Evolutionary conservation across 2,113 vertebrate species (phyloP), one percentile per base, ranked within the genome.

Genomic region (Onychostruthus taczanowskii): DNA sequence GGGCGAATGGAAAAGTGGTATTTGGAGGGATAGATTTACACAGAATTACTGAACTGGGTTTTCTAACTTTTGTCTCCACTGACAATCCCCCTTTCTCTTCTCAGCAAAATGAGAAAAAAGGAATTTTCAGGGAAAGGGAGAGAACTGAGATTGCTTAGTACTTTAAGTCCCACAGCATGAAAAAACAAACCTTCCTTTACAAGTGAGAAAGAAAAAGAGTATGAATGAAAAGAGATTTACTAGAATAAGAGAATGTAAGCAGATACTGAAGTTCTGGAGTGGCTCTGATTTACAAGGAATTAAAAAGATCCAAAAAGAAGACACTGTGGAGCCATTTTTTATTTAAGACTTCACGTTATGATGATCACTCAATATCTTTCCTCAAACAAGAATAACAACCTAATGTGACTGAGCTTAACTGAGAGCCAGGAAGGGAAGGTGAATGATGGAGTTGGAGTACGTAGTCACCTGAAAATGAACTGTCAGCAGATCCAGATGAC

Each of bases 401-500:
- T 56, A 43, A 72, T 0, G 8, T 46, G 75, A 80, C 81, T 67
- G 69, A 76, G 75, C 15, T 63, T 41, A 87, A 63, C 0, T 37
- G 80, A 70, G 76, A 91, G 87, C 56, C 73, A 56, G 69, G 74
- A 72, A 70, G 82, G 44, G 63, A 62, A 53, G 26, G 44, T 24
- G 62, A 95, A 59, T 17, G 81, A 79, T 62, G 58, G 39, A 35
- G 69, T 6, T 82, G 58, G 16, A 66, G 68, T 62, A 37, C 0
- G 1, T 3, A 84, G 56, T 66, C 84, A 89, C 70, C 91, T 46
- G 77, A 95, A 96, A 94, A 91, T 12, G 55, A 87, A 49, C 78
- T 16, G 87, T 94, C 94, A 97, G 95, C 91, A 95, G 93, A 89
- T 93, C 64, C 22, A 89, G 77, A 70, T 56, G 91, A 96, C 84